Conservation (phyloP, 2,113 vertebrate genomes). For the Pholis gunnellus region DNA sequence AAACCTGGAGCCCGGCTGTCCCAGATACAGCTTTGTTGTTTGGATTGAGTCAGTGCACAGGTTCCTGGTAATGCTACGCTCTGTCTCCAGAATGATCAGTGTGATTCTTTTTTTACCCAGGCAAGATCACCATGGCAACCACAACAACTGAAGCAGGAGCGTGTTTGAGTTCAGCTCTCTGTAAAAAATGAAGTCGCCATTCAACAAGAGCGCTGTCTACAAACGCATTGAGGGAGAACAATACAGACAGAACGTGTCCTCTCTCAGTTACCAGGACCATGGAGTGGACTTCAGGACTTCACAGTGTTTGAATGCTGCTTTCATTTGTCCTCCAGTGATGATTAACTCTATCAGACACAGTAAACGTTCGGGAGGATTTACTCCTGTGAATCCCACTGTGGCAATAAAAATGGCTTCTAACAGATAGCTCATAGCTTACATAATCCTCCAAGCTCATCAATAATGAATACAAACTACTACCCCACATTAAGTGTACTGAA, state of each 20-base stretch:
- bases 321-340: neutral
- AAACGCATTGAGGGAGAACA: neutral
- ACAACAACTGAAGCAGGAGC: constrained; percentile 1
- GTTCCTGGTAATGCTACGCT: neutral
- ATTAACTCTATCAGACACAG: neutral
- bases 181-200: neutral
- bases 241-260: neutral
- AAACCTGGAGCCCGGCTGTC: neutral
- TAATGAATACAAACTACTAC: constrained; percentile 4
- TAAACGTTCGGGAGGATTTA: neutral
- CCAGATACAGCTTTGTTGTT: neutral
- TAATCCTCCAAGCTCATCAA: constrained; percentile 12
- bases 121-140: constrained; percentile 17
- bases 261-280: neutral
- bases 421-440: neutral
- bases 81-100: neutral
- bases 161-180: constrained; percentile 4
- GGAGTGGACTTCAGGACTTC: neutral
- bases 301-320: neutral
- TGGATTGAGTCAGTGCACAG: neutral
- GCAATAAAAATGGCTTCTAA: constrained; percentile 12
- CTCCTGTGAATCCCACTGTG: neutral
- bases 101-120: constrained; percentile 20
- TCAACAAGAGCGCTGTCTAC: neutral
- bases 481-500: constrained; percentile 1